phyloP scores from a whole-genome alignment of 2,797 vertebrate species.

The Erethizon dorsatum region DNA sequence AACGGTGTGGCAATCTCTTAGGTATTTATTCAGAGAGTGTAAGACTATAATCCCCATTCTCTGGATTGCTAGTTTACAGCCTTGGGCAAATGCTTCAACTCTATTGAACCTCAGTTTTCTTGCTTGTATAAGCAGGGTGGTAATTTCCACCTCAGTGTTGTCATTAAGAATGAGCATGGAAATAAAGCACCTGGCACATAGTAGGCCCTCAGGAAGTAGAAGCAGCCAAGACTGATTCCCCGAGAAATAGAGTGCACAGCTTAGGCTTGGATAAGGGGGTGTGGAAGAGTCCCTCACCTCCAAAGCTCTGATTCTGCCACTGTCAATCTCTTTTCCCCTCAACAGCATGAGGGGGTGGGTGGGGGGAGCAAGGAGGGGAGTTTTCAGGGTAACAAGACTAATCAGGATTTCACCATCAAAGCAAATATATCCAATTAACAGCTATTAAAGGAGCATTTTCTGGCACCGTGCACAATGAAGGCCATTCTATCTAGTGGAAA shows the following conservation, averaged over 20 bases:
- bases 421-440: slow-evolving; percentile 92
- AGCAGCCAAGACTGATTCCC: background rate
- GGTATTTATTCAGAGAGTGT: background rate
- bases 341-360: slow-evolving; percentile 75
- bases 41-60: background rate
- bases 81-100: background rate
- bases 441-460: slow-evolving; percentile 91
- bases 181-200: slow-evolving; percentile 1
- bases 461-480: slow-evolving; percentile 92
- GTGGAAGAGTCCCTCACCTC: slow-evolving; percentile 68
- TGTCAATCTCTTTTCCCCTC: slow-evolving; percentile 86
- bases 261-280: background rate
- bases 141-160: background rate
- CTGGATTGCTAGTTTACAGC: background rate
- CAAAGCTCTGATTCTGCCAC: slow-evolving; percentile 75
- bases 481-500: slow-evolving; percentile 91
- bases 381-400: slow-evolving; percentile 89
- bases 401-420: slow-evolving; percentile 92
- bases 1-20: background rate
- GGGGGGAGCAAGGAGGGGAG: slow-evolving; percentile 67
- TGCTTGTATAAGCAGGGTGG: background rate
- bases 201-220: background rate
- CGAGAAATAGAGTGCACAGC: background rate
- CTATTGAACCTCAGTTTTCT: background rate
- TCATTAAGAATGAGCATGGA: background rate